These are phyloP conservation scores for Drosophila bunnanda DNA, from an alignment of 2,888 invertebrate species.

Conservation along the genomic window DNA sequence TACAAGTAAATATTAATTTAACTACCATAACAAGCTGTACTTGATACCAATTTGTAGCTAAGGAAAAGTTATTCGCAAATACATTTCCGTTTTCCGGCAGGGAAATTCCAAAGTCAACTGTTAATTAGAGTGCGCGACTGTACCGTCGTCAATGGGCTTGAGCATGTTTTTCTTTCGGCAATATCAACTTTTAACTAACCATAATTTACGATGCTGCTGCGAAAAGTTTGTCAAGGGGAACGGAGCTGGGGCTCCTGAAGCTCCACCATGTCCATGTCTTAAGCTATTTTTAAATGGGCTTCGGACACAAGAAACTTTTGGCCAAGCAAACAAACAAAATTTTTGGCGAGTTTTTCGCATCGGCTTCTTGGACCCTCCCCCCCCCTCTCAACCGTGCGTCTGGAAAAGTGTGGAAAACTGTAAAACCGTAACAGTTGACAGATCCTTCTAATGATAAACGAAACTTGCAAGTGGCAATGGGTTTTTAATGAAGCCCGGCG, in stretches of 20 bases:
- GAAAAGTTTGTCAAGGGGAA: slow-evolving; percentile 26
- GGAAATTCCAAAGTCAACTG: slow-evolving; percentile 37
- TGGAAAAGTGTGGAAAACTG: slow-evolving; percentile 54
- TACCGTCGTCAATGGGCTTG: slow-evolving; percentile 51
- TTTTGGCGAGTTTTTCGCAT: slow-evolving; percentile 51
- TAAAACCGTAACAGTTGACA: slow-evolving; percentile 57
- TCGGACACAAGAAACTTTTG: slow-evolving; percentile 42
- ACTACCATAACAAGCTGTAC: neutral
- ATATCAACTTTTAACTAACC: slow-evolving; percentile 70
- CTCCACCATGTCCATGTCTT: slow-evolving; percentile 59
- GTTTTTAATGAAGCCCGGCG: slow-evolving; percentile 72
- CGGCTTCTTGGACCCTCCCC: neutral
- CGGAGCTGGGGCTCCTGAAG: slow-evolving; percentile 23
- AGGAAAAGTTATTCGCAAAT: slow-evolving; percentile 7
- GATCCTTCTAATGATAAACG: slow-evolving; percentile 48
- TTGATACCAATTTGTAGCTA: slow-evolving; percentile 2
- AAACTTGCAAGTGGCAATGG: slow-evolving; percentile 73
- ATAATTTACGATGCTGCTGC: slow-evolving; percentile 71
- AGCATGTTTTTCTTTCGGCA: slow-evolving; percentile 40
- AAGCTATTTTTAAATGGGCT: slow-evolving; percentile 78
- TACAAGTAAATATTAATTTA: neutral
- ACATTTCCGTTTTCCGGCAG: slow-evolving; percentile 7
- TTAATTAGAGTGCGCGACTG: slow-evolving; percentile 47
- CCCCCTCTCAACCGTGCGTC: neutral
- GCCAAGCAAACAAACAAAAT: slow-evolving; percentile 41